Conservation (phyloP, 2,888 invertebrate species). For the Nomada hirtipes region DNA sequence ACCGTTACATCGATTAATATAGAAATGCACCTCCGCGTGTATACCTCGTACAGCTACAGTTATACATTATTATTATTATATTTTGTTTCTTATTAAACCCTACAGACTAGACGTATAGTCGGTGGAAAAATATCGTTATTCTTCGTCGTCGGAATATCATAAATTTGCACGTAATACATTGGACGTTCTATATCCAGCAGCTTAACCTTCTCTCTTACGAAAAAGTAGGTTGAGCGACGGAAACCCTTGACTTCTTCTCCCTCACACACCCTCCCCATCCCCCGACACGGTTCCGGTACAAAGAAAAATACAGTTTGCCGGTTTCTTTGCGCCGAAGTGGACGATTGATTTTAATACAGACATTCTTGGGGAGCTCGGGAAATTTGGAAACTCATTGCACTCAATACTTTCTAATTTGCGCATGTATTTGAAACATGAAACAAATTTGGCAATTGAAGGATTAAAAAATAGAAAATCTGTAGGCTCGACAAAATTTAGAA, state of each 20-base stretch:
- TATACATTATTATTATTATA: background rate
- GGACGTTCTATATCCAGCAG: conserved; percentile 70
- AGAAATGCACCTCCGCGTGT: conserved; percentile 39
- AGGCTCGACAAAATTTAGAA: no score
- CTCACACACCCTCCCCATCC: background rate
- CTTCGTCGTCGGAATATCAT: conserved; percentile 79
- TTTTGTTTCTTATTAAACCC: conserved; percentile 47
- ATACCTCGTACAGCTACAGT: background rate
- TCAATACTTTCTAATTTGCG: no score
- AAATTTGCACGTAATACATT: conserved; percentile 76
- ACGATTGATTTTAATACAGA: background rate
- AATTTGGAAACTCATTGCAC: background rate
- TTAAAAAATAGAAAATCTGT: background rate
- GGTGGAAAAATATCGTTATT: conserved; percentile 82
- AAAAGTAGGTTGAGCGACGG: conserved; percentile 57
- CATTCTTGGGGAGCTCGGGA: background rate
- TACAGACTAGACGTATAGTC: conserved; percentile 74
- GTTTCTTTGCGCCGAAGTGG: no score
- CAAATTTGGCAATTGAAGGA: background rate
- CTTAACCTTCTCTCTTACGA: conserved; percentile 54
- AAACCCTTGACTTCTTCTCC: conserved; percentile 21
- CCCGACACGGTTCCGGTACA: conserved; percentile 2
- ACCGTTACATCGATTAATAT: conserved; percentile 56
- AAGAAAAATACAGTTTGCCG: conserved; percentile 8
- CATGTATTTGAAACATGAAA: no score